Conservation (phyloP, 2,113 vertebrate genomes). For the Echinops telfairi region DNA sequence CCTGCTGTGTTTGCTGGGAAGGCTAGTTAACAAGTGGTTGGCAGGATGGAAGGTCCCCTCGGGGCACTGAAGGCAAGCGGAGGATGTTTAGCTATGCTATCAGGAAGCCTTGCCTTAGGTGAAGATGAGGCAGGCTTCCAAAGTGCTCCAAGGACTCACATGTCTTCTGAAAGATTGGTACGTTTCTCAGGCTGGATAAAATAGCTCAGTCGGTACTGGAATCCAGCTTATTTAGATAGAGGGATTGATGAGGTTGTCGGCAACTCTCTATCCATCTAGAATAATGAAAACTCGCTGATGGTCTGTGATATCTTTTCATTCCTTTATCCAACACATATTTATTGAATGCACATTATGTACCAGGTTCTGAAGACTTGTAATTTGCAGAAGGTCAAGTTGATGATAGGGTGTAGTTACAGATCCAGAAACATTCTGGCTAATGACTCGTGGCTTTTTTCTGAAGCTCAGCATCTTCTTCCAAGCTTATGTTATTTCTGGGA, state of each 20-base stretch:
- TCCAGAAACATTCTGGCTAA: constrained; percentile 73
- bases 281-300: constrained; percentile 51
- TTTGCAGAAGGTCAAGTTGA: constrained; percentile 75
- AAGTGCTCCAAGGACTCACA: neutral
- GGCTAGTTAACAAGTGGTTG: neutral
- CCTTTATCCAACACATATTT: constrained; percentile 62
- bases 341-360: constrained; percentile 63
- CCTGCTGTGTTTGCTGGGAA: neutral
- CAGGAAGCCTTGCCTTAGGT: neutral
- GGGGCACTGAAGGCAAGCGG: neutral
- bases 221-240: neutral
- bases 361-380: constrained; percentile 72
- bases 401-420: constrained; percentile 71
- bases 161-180: neutral
- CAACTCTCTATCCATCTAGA: neutral
- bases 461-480: constrained; percentile 43
- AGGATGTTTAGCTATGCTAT: neutral
- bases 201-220: neutral
- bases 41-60: neutral
- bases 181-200: neutral
- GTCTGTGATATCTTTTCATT: constrained; percentile 18
- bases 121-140: neutral
- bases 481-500: constrained; percentile 50
- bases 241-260: neutral
- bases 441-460: constrained; percentile 52